Conservation (phyloP, 2,797 vertebrate species). For the Setipinna tenuifilis region DNA sequence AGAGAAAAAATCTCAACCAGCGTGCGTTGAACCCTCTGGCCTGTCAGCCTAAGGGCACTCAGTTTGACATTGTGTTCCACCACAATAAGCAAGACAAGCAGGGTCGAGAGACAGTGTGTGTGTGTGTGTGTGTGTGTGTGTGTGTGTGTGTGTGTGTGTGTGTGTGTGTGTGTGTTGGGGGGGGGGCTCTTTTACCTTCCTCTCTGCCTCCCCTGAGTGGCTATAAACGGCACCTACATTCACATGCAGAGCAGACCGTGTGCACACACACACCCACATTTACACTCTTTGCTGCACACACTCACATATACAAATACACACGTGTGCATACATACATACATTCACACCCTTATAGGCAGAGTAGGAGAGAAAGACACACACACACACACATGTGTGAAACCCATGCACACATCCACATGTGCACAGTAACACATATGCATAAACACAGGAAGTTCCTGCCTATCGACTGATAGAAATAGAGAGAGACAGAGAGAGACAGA, state of each 20-base stretch:
- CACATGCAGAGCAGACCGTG: slow-evolving; percentile 37
- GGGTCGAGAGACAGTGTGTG: slow-evolving; percentile 55
- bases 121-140: slow-evolving; percentile 7
- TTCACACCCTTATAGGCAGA: not conserved
- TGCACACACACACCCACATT: slow-evolving; percentile 28
- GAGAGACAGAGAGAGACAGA: no score
- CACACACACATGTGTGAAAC: slow-evolving; percentile 20
- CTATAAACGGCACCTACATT: slow-evolving; percentile 30
- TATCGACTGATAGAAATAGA: slow-evolving; percentile 22
- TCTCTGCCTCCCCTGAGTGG: slow-evolving; percentile 46
- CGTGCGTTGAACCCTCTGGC: slow-evolving; percentile 69
- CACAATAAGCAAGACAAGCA: slow-evolving; percentile 64
- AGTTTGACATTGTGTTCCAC: slow-evolving; percentile 71
- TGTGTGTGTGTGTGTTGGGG: no score
- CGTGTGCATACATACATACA: slow-evolving; percentile 35
- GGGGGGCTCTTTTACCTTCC: not conserved
- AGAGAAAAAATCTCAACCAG: slow-evolving; percentile 27
- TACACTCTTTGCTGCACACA: slow-evolving; percentile 23
- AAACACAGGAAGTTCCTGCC: slow-evolving; percentile 29
- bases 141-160: no score
- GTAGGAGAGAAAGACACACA: slow-evolving; percentile 28
- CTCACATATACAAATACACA: slow-evolving; percentile 39
- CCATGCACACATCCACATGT: not conserved
- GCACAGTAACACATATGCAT: slow-evolving; percentile 29
- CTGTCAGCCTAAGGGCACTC: slow-evolving; percentile 72